Evolutionary conservation across 1,140 invertebrate species (phyloP), one percentile per base, ranked within the genome.

Genomic region (Diachasma alloeum): DNA sequence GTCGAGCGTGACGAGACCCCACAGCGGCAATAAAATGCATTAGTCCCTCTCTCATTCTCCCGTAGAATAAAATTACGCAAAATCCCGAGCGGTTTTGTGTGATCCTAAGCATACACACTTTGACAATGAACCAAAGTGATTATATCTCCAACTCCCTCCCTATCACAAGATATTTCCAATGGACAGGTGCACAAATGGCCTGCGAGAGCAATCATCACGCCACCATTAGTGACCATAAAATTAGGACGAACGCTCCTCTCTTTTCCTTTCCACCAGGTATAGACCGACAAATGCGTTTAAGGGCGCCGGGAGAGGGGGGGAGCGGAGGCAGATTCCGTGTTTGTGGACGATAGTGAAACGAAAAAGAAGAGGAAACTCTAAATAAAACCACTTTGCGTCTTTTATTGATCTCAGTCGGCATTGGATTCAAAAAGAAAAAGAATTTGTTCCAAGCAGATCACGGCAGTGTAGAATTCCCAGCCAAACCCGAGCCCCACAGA

Each of bases 61-160:
- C 24, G 24, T 26, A 10, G 24, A 63, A 63, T 63, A 63, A 26
- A 63, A 63, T 63, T 63, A 63, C 59, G 66, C 36, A 68, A 68
- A 63, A 59, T 59, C 36, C 36, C 36, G 13, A 39, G 66, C 36
- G 66, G 66, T 37, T 36, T 19, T 53, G 31, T 68, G 31, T 37
- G 26, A 68, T 68, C 36, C 31, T 68, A 68, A 68, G 36, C 66
- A 68, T 17, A 68, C 36, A 68, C 36, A 63, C 31, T 68, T 68
- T 68, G 26, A 68, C 26, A 68, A 68, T 68, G 66, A 68, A 68
- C 66, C 31, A 63, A 42, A 36, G n/a, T 39, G 66, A 68, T 68
- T 68, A 66, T 66, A 15, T 13, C 31, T 68, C 59, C 15, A 17
- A 8, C 15, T 37, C 31, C 17, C 36, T 39, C 6, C 31, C 36